Evolutionary conservation across 2,113 vertebrate species (phyloP).

Genomic region (Scomber japonicus): DNA sequence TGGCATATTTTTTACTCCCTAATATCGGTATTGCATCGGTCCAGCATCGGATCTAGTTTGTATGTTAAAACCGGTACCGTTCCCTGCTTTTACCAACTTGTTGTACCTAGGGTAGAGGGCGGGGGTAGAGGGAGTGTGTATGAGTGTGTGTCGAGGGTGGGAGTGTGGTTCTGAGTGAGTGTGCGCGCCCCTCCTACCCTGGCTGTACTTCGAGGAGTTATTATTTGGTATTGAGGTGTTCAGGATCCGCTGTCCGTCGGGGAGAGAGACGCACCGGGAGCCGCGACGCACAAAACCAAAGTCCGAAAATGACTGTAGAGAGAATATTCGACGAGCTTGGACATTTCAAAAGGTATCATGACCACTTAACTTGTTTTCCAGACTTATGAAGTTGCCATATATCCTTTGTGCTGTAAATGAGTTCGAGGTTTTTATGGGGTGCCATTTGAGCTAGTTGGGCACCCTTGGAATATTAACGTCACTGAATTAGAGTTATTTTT

Average conservation of each 20-base stretch:
- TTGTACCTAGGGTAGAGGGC: too few relatives aligned
- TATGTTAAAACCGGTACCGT: too few relatives aligned
- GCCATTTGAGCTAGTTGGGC: not conserved
- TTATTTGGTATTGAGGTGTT: not conserved
- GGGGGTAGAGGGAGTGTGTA: not conserved
- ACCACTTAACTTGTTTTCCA: not conserved
- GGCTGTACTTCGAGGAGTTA: not conserved
- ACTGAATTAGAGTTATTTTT: not conserved
- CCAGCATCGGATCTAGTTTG: too few relatives aligned
- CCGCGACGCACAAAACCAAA: not conserved
- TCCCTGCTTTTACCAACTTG: too few relatives aligned
- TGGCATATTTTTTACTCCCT: too few relatives aligned
- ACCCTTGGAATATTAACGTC: not conserved
- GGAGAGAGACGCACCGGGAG: slow-evolving; percentile 25
- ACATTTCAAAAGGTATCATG: slow-evolving; percentile 82
- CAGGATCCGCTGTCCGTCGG: slow-evolving; percentile 10
- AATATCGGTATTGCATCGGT: too few relatives aligned
- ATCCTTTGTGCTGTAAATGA: not conserved
- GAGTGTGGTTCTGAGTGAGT: not conserved
- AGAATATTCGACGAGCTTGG: slow-evolving; percentile 84
- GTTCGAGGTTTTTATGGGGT: not conserved
- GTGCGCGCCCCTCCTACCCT: slow-evolving; percentile 21
- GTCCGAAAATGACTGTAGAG: slow-evolving; percentile 80
- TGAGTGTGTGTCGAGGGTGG: not conserved
- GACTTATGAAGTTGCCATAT: not conserved